Evolutionary conservation across 2,797 vertebrate species (phyloP).

Genomic region (Luscinia luscinia): DNA sequence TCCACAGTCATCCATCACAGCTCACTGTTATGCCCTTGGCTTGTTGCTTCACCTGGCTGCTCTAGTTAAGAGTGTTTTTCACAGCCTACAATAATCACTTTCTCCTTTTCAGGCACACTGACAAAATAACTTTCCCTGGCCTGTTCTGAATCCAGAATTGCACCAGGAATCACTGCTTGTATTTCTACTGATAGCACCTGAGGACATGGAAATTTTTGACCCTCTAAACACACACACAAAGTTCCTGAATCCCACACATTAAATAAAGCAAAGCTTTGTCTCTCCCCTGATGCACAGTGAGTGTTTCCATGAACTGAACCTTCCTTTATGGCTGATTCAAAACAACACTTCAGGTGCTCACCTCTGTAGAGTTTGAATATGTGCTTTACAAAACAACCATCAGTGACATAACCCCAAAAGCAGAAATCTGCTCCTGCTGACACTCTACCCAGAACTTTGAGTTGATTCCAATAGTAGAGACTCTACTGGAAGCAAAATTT

Average conservation of each 20-base stretch:
- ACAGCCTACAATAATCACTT: not conserved
- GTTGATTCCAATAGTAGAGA: not conserved
- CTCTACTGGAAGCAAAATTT: not conserved
- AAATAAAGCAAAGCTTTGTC: not conserved
- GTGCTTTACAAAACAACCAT: not conserved
- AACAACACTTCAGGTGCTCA: not conserved
- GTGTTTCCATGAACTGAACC: not conserved
- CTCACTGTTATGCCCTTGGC: not conserved
- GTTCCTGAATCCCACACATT: not conserved
- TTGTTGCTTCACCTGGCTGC: not conserved
- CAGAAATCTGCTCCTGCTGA: not conserved
- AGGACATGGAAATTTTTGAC: not conserved
- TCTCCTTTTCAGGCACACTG: not conserved
- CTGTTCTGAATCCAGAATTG: not conserved
- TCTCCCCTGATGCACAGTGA: not conserved
- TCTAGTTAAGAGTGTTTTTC: not conserved
- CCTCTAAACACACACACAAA: not conserved
- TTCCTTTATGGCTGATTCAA: not conserved
- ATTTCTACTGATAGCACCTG: not conserved
- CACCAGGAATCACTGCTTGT: not conserved
- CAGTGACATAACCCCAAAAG: not conserved
- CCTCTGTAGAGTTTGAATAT: not conserved
- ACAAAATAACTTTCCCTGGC: not conserved
- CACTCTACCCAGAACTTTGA: not conserved
- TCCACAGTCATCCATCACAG: not conserved